phyloP scores from a whole-genome alignment of 2,113 vertebrate genomes.

The Lophura nycthemera region DNA sequence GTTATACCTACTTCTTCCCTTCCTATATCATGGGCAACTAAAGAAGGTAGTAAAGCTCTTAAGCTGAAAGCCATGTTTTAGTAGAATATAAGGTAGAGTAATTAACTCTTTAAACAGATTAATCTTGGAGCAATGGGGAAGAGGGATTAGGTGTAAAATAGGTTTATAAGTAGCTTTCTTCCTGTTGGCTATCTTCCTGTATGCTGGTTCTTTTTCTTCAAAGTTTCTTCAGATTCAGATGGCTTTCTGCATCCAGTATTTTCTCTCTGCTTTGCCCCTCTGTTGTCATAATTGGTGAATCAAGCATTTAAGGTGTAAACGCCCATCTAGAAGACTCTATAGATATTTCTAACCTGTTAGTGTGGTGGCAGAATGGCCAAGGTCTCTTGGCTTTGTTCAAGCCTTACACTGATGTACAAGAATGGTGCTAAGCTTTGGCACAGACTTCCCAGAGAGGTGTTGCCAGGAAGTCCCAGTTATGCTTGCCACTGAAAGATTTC shows the following conservation, averaged over 20 bases:
- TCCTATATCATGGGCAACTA: neutral
- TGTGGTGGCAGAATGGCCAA: neutral
- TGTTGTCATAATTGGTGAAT: neutral
- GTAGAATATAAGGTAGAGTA: neutral
- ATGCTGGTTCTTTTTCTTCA: neutral
- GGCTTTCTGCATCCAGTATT: neutral
- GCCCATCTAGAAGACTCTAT: accelerated
- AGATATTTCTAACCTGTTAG: neutral
- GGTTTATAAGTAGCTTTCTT: neutral
- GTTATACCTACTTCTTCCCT: neutral
- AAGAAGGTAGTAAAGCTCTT: neutral
- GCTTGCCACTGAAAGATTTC: neutral
- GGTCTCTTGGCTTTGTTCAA: neutral
- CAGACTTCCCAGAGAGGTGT: neutral
- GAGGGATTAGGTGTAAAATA: neutral
- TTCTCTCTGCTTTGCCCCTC: neutral
- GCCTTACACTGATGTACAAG: neutral
- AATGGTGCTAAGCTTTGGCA: neutral
- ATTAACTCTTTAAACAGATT: neutral
- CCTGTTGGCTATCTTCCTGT: neutral
- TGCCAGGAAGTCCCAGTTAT: accelerated
- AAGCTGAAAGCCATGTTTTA: neutral
- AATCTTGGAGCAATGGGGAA: neutral
- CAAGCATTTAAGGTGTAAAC: neutral
- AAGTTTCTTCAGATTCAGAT: neutral